Evolutionary conservation across 2,888 invertebrate genomes (phyloP).

Genomic region (Congeria kusceri): DNA sequence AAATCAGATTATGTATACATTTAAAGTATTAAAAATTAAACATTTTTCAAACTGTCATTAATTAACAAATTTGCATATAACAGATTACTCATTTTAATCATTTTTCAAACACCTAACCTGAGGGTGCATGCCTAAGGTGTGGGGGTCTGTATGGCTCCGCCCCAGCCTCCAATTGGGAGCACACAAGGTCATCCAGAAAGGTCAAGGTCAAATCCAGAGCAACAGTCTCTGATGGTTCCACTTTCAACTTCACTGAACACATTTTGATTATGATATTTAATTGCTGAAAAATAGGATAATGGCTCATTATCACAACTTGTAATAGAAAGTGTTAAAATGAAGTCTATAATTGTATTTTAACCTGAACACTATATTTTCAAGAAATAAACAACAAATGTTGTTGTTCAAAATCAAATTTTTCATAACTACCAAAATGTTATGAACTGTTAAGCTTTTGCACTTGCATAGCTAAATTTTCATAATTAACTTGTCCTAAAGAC

Average conservation of each 20-base stretch:
- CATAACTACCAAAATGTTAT: not conserved
- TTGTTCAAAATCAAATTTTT: not conserved
- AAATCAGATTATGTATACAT: no score
- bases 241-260: constrained; percentile 24
- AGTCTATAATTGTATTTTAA: no score
- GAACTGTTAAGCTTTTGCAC: no score
- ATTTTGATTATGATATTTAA: constrained; percentile 36
- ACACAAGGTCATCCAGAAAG: constrained; percentile 77
- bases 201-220: constrained; percentile 76
- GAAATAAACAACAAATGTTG: no score
- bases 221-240: constrained; percentile 22
- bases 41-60: no score
- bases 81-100: no score
- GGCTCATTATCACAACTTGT: no score
- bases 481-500: not conserved
- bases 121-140: constrained; percentile 39
- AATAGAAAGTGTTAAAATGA: no score
- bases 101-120: constrained; percentile 20
- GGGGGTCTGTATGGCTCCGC: constrained; percentile 69
- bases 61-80: no score
- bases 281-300: constrained; percentile 27
- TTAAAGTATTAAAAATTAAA: no score
- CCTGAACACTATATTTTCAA: no score
- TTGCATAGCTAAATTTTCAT: not conserved
- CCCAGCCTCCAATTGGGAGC: constrained; percentile 71